phyloP scores from a whole-genome alignment of 2,797 vertebrate genomes.

The Knipowitschia caucasica region DNA sequence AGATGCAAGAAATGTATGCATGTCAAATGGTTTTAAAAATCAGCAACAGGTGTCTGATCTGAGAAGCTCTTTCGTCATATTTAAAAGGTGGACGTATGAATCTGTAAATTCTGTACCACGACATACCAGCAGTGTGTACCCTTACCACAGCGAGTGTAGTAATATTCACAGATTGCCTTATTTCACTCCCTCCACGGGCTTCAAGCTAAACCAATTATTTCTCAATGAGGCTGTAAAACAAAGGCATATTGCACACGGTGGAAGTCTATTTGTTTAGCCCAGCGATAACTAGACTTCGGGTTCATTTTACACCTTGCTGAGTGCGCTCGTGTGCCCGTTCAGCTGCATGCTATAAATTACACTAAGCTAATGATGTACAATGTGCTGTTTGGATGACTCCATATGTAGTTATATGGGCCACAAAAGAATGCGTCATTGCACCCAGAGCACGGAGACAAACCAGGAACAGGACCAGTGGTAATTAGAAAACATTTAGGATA shows the following conservation, averaged over 20 bases:
- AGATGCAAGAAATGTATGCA: too few relatives aligned
- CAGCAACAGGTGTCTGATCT: too few relatives aligned
- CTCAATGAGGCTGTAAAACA: constrained; percentile 10
- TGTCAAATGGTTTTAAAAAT: too few relatives aligned
- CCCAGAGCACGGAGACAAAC: background rate
- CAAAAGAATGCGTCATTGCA: constrained; percentile 21
- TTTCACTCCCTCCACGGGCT: constrained; percentile 2
- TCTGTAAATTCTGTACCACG: too few relatives aligned
- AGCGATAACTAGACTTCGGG: constrained; percentile 26
- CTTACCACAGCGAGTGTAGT: too few relatives aligned
- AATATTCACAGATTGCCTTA: constrained; percentile 7
- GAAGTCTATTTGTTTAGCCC: constrained; percentile 27
- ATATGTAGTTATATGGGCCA: constrained; percentile 14
- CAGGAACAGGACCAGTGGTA: too few relatives aligned
- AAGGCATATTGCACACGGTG: constrained; percentile 2
- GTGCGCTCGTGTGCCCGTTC: constrained; percentile 5
- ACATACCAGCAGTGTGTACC: too few relatives aligned
- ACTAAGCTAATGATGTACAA: constrained; percentile 29
- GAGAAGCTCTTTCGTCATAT: too few relatives aligned
- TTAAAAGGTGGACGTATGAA: too few relatives aligned
- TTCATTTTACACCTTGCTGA: constrained; percentile 54
- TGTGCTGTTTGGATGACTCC: constrained; percentile 31
- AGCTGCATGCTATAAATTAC: constrained; percentile 23
- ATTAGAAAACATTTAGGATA: too few relatives aligned
- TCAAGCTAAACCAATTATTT: constrained; percentile 19